Evolutionary conservation across 1,140 invertebrate genomes (phyloP), one percentile per base, ranked within the genome.

Genomic region (Apis mellifera): DNA sequence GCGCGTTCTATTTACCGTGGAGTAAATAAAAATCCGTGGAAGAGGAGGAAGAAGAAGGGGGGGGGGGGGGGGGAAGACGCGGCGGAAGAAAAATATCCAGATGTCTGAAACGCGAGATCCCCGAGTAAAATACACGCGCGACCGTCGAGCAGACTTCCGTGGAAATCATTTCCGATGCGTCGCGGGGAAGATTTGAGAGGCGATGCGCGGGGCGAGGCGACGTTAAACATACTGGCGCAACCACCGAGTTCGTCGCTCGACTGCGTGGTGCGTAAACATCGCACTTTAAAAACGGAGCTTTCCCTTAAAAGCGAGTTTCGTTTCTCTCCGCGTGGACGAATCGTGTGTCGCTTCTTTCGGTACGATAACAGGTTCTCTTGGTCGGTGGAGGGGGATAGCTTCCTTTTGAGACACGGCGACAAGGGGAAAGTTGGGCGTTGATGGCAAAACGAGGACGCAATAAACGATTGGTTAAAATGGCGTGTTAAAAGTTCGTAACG

Each of bases 201-300:
- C 60, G 66, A 70, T 78, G 60, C 54, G 1, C 2, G 7, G 32
- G 32, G 1, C 26, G 1, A 21, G 23, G 11, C 50, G 65, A 74
- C 60, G 70, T 75, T 64, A 23, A 75, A 81, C 59, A 50, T 19
- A 26, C 19, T 12, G 32, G 32, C 32, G 48, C n/a, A 15, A 52
- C 23, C 60, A 48, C 65, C 48, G 32, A 48, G 50, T 54, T 65
- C 42, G 48, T 76, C 42, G 42, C 55, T 62, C 71, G 69, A 81
- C 76, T 75, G 73, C 55, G 70, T 26, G 7, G 32, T 42, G 76
- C 32, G 75, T 26, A 84, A 86, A 87, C 68, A 73, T 54, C 62
- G 74, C 26, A 26, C 69, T 76, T 78, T 72, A 77, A 80, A n/a
- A 76, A 26, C 32, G 32, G 60, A n/a, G n/a, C n/a, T 79, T 86